These are phyloP conservation scores for Byasa hedistus DNA, from an alignment of 2,888 invertebrate genomes.

Conservation along the genomic window DNA sequence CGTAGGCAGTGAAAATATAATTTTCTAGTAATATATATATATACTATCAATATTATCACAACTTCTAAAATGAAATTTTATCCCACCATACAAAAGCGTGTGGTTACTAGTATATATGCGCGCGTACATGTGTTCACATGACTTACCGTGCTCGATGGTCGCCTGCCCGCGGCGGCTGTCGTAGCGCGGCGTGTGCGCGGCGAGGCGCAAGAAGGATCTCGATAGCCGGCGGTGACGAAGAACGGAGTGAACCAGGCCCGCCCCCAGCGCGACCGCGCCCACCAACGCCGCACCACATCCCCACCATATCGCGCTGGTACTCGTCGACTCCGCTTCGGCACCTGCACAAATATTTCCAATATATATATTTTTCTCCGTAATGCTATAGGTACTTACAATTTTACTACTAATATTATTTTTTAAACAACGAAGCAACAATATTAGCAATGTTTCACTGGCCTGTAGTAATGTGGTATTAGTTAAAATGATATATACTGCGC, in stretches of 20 bases:
- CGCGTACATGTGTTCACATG: neutral
- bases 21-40: neutral
- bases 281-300: conserved; percentile 56
- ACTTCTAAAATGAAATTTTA: too few species aligned
- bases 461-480: too few species aligned
- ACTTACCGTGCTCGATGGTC: conserved; percentile 87
- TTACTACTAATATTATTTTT: too few species aligned
- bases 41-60: too few species aligned
- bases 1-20: too few species aligned
- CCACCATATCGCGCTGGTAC: conserved; percentile 51
- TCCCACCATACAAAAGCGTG: too few species aligned
- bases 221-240: conserved; percentile 86
- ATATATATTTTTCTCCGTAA: too few species aligned
- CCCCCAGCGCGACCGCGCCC: conserved; percentile 69
- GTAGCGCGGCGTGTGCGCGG: conserved; percentile 79
- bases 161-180: conserved; percentile 93
- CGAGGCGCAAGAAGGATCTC: conserved; percentile 88
- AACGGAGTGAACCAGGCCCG: conserved; percentile 81
- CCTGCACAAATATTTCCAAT: neutral
- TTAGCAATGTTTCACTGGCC: too few species aligned
- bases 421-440: too few species aligned
- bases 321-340: conserved; percentile 30
- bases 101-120: neutral
- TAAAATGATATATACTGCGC: too few species aligned
- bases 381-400: too few species aligned